These are phyloP conservation scores for Reticulitermes lucifugus DNA, from an alignment of 2,888 invertebrate genomes.

Conservation along the genomic window DNA sequence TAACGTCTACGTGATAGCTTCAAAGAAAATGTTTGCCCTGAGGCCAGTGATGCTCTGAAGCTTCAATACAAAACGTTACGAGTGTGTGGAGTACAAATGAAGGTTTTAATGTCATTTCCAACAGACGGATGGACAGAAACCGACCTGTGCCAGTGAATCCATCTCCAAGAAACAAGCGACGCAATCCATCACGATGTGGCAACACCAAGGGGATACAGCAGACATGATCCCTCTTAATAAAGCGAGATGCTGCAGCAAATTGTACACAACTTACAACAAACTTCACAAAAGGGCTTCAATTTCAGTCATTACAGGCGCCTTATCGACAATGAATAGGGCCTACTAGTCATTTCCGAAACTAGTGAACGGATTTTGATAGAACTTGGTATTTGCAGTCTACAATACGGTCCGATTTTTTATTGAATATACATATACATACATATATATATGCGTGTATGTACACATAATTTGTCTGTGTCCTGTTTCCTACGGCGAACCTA, in stretches of 20 bases:
- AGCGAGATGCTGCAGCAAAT: not conserved
- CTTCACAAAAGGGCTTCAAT: not conserved
- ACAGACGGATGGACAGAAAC: not conserved
- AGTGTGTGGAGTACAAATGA: constrained; percentile 34
- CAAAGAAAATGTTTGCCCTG: not conserved
- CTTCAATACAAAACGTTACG: not conserved
- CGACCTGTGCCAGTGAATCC: constrained; percentile 4
- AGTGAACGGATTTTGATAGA: too few relatives aligned
- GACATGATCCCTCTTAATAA: constrained; percentile 26
- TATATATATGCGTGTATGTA: too few relatives aligned
- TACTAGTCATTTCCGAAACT: too few relatives aligned
- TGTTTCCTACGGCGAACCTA: too few relatives aligned
- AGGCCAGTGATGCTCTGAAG: constrained; percentile 24
- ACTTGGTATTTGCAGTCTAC: too few relatives aligned
- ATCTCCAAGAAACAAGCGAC: constrained; percentile 29
- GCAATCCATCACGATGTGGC: constrained; percentile 30
- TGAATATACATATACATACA: too few relatives aligned
- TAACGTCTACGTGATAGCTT: not conserved
- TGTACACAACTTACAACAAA: not conserved
- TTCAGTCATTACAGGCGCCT: too few relatives aligned
- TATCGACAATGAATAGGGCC: too few relatives aligned
- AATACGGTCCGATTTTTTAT: too few relatives aligned
- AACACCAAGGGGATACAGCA: not conserved
- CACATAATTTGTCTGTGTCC: too few relatives aligned
- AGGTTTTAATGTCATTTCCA: constrained; percentile 40